These are phyloP conservation scores for Serilophus lunatus DNA, from an alignment of 2,113 vertebrate genomes.

Conservation along the genomic window DNA sequence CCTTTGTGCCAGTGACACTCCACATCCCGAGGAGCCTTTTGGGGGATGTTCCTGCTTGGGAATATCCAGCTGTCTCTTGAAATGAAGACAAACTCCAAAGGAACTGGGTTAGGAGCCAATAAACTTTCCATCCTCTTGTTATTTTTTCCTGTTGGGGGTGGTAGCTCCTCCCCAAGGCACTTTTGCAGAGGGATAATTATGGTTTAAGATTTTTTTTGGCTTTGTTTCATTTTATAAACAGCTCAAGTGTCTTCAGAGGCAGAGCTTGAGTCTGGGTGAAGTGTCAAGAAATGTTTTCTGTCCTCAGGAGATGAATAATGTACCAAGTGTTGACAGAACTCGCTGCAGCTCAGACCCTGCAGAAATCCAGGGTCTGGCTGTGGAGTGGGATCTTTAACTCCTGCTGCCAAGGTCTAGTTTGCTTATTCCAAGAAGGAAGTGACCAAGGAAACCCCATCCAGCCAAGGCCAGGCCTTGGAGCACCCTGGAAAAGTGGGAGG, in stretches of 20 bases:
- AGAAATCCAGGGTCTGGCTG: not conserved
- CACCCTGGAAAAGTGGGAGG: not conserved
- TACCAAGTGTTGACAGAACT: not conserved
- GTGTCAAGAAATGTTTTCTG: not conserved
- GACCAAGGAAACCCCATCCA: not conserved
- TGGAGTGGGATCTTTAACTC: not conserved
- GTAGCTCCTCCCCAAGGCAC: not conserved
- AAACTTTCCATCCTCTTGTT: not conserved
- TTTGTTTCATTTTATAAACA: not conserved
- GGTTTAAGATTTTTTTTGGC: accelerated
- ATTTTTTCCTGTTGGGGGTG: not conserved
- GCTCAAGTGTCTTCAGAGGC: not conserved
- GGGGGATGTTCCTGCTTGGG: not conserved
- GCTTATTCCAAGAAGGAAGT: not conserved
- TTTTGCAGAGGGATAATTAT: not conserved
- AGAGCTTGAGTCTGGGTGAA: not conserved
- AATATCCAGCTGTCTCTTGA: too few species aligned
- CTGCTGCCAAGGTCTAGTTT: not conserved
- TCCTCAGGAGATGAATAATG: not conserved
- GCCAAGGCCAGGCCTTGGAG: not conserved
- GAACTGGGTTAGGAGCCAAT: not conserved
- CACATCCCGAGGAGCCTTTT: not conserved
- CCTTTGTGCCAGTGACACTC: not conserved
- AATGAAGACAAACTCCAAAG: not conserved
- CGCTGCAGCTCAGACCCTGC: not conserved